Conservation (phyloP, 2,113 vertebrate species). For the Seriola dumerili region DNA sequence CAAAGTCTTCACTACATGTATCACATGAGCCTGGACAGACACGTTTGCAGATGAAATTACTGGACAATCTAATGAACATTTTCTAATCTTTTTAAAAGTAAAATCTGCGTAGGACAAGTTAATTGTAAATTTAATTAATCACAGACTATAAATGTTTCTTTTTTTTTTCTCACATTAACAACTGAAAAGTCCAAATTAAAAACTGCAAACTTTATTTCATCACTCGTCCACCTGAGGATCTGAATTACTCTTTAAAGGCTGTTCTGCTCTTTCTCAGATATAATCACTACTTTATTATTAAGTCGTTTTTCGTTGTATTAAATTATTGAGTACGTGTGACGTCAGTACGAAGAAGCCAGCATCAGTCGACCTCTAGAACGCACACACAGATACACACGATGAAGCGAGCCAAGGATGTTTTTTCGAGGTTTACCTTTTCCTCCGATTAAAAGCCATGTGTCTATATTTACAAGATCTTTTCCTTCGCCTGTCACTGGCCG, state of each 20-base stretch:
- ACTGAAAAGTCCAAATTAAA: too few relatives aligned
- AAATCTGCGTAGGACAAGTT: too few relatives aligned
- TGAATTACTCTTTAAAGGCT: too few relatives aligned
- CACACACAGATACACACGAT: not conserved
- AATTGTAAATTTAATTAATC: too few relatives aligned
- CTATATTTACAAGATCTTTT: slow-evolving; percentile 35
- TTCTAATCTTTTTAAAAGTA: not conserved
- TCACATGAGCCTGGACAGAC: too few relatives aligned
- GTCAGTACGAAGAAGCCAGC: too few relatives aligned
- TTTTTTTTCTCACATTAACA: too few relatives aligned
- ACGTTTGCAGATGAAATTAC: too few relatives aligned
- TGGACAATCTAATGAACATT: not conserved
- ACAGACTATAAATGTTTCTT: too few relatives aligned
- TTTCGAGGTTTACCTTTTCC: not conserved
- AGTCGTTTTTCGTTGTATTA: not conserved
- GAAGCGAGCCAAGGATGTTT: slow-evolving; percentile 51
- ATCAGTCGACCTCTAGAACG: slow-evolving; percentile 26
- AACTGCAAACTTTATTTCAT: too few relatives aligned
- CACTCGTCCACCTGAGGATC: too few relatives aligned
- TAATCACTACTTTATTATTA: not conserved
- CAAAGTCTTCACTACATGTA: too few relatives aligned
- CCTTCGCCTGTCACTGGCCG: slow-evolving; percentile 30
- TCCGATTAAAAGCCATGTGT: slow-evolving; percentile 61
- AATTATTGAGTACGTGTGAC: not conserved
- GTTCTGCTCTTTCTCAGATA: not conserved